Percentiles rank a stretch among this genome's conserved stretches.
These are phyloP conservation scores for Enteromius paludinosus DNA, from an alignment of 2,797 vertebrate species.

Conservation along the genomic window DNA sequence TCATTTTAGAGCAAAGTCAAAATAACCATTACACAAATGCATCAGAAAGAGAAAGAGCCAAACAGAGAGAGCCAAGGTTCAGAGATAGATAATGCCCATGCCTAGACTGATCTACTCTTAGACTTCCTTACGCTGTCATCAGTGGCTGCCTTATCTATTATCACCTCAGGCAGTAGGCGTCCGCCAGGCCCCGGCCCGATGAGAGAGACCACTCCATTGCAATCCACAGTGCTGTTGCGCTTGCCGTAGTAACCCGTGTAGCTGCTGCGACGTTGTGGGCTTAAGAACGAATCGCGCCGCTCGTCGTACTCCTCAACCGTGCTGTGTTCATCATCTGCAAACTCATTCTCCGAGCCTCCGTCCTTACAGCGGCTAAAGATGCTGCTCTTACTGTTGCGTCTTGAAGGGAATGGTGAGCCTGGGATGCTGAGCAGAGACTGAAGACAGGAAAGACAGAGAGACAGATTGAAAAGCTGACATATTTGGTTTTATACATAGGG, in stretches of 20 bases:
- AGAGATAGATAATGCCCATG: constrained; percentile 74
- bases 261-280: constrained; percentile 91
- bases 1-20: constrained; percentile 44
- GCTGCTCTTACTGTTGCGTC: constrained; percentile 99
- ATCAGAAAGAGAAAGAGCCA: constrained; percentile 73
- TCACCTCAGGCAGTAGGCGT: constrained; percentile 99
- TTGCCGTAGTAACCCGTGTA: constrained; percentile 95
- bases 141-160: constrained; percentile 96
- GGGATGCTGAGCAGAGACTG: constrained; percentile 98
- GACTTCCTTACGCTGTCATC: constrained; percentile 85
- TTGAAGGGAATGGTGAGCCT: constrained; percentile 94
- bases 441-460: constrained; percentile 67
- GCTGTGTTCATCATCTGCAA: constrained; percentile 97
- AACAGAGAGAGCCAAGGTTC: constrained; percentile 64
- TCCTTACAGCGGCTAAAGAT: constrained; percentile 96
- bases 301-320: constrained; percentile 97
- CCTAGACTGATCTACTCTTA: constrained; percentile 84
- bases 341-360: constrained; percentile 94
- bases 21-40: constrained; percentile 61
- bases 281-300: constrained; percentile 93
- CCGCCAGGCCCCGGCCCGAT: constrained; percentile 93
- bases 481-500: background rate
- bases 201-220: constrained; percentile 98
- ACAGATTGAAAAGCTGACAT: background rate
- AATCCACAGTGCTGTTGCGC: constrained; percentile 98